Conservation (phyloP, 2,113 vertebrate genomes). For the Morone saxatilis region DNA sequence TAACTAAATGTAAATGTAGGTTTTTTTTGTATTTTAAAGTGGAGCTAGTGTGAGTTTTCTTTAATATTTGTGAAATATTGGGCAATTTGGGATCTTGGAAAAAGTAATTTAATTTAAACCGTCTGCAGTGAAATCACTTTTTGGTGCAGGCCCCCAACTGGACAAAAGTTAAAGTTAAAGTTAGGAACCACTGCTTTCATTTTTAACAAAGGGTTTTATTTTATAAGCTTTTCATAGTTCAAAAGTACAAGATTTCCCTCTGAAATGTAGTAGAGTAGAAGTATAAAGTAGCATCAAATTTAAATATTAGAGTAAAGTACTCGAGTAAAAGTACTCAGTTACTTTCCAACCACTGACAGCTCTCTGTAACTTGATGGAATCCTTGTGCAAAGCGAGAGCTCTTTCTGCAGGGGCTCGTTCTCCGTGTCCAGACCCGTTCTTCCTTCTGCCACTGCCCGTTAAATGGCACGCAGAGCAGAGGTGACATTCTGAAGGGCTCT, state of each 20-base stretch:
- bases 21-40: neutral
- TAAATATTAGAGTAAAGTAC: neutral
- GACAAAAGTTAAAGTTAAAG: neutral
- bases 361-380: too few relatives aligned
- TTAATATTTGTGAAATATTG: too few relatives aligned
- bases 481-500: slow-evolving; percentile 62
- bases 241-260: neutral
- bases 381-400: neutral
- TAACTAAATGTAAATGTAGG: neutral
- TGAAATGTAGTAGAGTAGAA: neutral
- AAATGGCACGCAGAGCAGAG: slow-evolving; percentile 42
- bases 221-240: too few relatives aligned
- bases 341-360: neutral
- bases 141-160: neutral
- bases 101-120: neutral
- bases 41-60: neutral
- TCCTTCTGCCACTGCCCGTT: neutral
- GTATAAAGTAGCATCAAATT: neutral
- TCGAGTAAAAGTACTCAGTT: neutral
- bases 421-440: neutral
- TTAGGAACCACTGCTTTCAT: too few relatives aligned
- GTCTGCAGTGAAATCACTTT: neutral
- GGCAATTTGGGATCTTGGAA: too few relatives aligned
- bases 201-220: too few relatives aligned
- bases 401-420: neutral